phyloP scores from a whole-genome alignment of 92 coral and sea anemone species.

The Umimayanthus chanpuru region DNA sequence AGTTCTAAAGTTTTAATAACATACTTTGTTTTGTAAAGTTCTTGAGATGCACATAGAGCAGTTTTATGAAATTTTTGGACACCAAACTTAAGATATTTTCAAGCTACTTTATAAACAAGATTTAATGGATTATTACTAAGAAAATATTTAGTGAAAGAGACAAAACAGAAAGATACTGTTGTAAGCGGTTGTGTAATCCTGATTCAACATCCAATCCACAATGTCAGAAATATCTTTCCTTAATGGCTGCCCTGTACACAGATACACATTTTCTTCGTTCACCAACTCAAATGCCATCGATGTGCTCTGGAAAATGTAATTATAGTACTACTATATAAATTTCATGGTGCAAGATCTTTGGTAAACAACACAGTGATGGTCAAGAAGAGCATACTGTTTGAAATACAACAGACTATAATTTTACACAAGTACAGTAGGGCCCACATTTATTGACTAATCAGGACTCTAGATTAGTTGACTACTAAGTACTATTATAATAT shows the following conservation, averaged over 20 bases:
- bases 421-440: not conserved
- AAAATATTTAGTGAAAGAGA: no score
- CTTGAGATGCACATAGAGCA: no score
- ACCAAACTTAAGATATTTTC: no score
- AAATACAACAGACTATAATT: not conserved
- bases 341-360: not conserved
- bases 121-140: no score
- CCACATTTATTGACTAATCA: no score
- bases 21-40: no score
- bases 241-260: slow-evolving; percentile 95
- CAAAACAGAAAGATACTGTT: slow-evolving; percentile 70
- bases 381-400: not conserved
- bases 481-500: no score
- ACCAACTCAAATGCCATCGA: slow-evolving; percentile 89
- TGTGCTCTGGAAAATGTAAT: slow-evolving; percentile 75
- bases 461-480: no score
- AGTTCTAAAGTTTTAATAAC: no score
- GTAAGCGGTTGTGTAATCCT: slow-evolving; percentile 87
- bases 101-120: no score
- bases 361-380: not conserved
- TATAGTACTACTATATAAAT: not conserved
- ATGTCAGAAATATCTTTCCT: slow-evolving; percentile 87
- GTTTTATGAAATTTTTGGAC: no score
- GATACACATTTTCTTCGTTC: slow-evolving; percentile 87
- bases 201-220: slow-evolving; percentile 96